Percentiles rank a stretch among this genome's conserved stretches.
These are phyloP conservation scores for Mormyrus proboscirostris DNA, from an alignment of 2,797 vertebrate species.

Conservation along the genomic window DNA sequence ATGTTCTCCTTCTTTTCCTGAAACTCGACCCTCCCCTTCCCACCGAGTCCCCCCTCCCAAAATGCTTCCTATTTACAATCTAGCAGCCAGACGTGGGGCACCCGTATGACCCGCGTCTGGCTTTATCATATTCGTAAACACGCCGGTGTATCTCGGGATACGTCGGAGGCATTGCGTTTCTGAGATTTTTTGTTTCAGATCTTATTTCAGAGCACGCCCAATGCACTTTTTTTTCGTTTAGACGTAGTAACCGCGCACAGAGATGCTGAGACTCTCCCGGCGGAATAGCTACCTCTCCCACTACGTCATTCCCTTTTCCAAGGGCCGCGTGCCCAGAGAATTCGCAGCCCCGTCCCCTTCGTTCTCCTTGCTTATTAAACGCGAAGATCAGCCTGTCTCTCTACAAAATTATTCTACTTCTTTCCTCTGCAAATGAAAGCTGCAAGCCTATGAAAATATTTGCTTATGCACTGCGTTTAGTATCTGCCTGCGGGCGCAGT, in stretches of 20 bases:
- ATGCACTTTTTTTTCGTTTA: neutral
- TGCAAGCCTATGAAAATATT: slow-evolving; percentile 8
- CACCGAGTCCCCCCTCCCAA: slow-evolving; percentile 9
- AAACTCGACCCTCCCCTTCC: slow-evolving; percentile 16
- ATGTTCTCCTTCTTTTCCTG: slow-evolving; percentile 15
- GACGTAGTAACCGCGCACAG: neutral
- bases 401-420: neutral
- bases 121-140: slow-evolving; percentile 29
- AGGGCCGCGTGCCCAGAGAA: neutral
- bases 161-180: neutral
- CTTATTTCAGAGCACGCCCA: neutral
- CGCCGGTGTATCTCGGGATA: neutral
- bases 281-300: slow-evolving; percentile 40
- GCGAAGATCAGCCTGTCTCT: neutral
- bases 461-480: neutral
- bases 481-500: neutral
- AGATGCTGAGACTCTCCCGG: slow-evolving; percentile 31
- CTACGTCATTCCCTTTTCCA: slow-evolving; percentile 26
- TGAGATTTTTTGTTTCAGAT: neutral
- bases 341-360: neutral
- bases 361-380: neutral
- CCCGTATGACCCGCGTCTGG: slow-evolving; percentile 32
- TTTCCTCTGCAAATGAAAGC: neutral
- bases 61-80: slow-evolving; percentile 20
- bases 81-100: neutral